A percentile compares a stretch with the other conserved stretches of the same genome.
Conservation (phyloP, 1,140 invertebrate genomes). For the Caenorhabditis elegans region WBcel235 BX284606.5:13766001-13766500, state of each 20-base stretch:
- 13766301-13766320: no score
- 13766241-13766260: no score
- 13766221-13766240: slow-evolving; percentile 60
- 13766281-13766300: no score
- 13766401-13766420: no score
- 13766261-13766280: no score
- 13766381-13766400: no score
- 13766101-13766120: slow-evolving; percentile 59
- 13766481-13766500: no score
- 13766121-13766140: slow-evolving; percentile 53
- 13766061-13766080: not conserved
- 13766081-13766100: slow-evolving; percentile 38
- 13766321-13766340: no score
- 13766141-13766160: slow-evolving; percentile 63
- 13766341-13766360: no score
- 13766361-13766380: no score
- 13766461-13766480: not conserved
- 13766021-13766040: not conserved
- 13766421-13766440: no score
- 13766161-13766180: slow-evolving; percentile 64
- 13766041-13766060: not conserved
- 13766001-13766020: not conserved
- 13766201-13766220: slow-evolving; percentile 64
- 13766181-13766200: slow-evolving; percentile 63
- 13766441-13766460: no score